A percentile compares a stretch with the other conserved stretches of the same genome.
Evolutionary conservation across 2,113 vertebrate species (phyloP).

Genomic region (Poeciliopsis occidentalis): DNA sequence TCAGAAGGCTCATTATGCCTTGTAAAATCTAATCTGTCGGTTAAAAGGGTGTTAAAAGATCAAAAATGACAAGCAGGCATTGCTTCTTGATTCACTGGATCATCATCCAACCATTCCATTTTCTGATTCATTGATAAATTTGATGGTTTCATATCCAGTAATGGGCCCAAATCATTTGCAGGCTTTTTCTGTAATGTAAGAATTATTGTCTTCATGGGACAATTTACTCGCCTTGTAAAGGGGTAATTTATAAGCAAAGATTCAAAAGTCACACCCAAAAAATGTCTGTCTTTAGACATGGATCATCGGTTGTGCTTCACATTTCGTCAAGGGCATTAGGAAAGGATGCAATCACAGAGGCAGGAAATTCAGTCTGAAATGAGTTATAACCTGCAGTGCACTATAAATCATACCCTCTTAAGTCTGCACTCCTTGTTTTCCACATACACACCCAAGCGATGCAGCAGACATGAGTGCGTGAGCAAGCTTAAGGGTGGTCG

Average conservation of each 20-base stretch:
- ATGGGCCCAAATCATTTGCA: conserved; percentile 42
- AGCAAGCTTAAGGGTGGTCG: conserved; percentile 20
- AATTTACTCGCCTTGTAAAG: conserved; percentile 47
- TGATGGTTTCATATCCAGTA: conserved; percentile 27
- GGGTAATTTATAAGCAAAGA: conserved; percentile 68
- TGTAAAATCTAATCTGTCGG: not conserved
- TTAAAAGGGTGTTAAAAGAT: conserved; percentile 32
- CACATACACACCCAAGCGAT: conserved; percentile 37
- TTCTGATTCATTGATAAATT: conserved; percentile 58
- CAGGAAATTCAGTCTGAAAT: conserved; percentile 73
- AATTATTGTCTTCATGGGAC: conserved; percentile 54
- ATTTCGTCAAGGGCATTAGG: conserved; percentile 76
- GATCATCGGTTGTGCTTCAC: conserved; percentile 71
- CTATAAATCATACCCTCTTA: conserved; percentile 68
- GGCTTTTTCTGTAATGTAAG: conserved; percentile 36
- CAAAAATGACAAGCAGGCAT: conserved; percentile 23
- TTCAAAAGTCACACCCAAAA: conserved; percentile 57
- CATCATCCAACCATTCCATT: conserved; percentile 14
- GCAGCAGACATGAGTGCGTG: conserved; percentile 22
- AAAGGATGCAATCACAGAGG: conserved; percentile 68
- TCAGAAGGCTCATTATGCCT: too few species aligned
- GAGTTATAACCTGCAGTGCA: conserved; percentile 70
- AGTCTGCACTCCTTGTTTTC: conserved; percentile 39
- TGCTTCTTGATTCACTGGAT: conserved; percentile 26
- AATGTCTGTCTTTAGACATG: conserved; percentile 71